phyloP scores from a whole-genome alignment of 2,888 invertebrate species.

The Melangyna quadrimaculata region DNA sequence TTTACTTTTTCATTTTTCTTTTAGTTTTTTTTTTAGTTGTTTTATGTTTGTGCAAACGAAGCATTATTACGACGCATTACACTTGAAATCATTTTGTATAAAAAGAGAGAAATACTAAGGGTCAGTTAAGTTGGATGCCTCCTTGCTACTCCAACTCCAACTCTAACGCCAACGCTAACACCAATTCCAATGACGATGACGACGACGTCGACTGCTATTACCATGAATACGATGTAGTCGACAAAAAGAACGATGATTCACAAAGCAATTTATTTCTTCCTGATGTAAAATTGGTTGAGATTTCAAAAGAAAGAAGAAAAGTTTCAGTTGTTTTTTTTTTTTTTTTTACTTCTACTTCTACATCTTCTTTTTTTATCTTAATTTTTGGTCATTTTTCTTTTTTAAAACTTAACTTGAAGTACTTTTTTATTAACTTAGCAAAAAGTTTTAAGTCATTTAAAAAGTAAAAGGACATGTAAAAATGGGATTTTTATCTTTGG shows the following conservation, averaged over 20 bases:
- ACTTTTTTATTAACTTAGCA: conserved; percentile 67
- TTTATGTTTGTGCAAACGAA: conserved; percentile 21
- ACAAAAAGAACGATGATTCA: conserved; percentile 33
- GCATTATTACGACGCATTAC: conserved; percentile 16
- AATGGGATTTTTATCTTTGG: conserved; percentile 31
- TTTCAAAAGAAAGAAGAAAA: conserved; percentile 17
- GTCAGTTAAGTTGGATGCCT: conserved; percentile 27
- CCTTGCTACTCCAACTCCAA: not conserved
- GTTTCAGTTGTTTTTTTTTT: no score
- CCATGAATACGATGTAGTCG: not conserved
- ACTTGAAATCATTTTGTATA: conserved; percentile 26
- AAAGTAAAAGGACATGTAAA: not conserved
- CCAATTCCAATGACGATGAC: not conserved
- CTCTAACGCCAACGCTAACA: not conserved
- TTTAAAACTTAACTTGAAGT: conserved; percentile 46
- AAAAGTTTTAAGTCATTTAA: conserved; percentile 49
- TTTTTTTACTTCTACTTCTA: no score
- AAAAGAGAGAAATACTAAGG: conserved; percentile 22
- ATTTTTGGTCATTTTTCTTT: not conserved
- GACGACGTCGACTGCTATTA: not conserved
- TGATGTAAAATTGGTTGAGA: conserved; percentile 44
- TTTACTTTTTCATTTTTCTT: conserved; percentile 3
- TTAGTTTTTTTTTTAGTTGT: not conserved
- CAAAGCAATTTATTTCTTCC: conserved; percentile 49
- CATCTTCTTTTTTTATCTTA: not conserved